These are phyloP conservation scores for Camponotus floridanus DNA, from an alignment of 1,140 invertebrate genomes.

Conservation along the genomic window DNA sequence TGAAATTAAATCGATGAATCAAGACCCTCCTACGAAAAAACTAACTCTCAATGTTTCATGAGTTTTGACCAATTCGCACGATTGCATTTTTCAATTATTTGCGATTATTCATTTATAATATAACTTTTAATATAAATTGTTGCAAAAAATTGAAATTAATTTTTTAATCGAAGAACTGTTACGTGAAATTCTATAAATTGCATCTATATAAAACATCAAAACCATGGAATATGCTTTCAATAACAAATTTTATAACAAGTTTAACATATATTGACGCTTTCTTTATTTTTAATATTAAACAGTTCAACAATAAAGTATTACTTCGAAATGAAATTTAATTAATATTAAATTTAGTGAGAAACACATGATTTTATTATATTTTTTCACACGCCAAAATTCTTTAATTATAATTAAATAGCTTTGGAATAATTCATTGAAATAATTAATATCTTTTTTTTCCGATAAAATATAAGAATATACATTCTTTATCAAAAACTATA, in stretches of 20 bases:
- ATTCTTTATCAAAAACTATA: not conserved
- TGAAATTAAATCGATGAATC: conserved; percentile 46
- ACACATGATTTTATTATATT: too few species aligned
- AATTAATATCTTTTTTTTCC: not conserved
- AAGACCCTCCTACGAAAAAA: not conserved
- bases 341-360: too few species aligned
- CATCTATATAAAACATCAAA: not conserved
- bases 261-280: not conserved
- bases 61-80: not conserved
- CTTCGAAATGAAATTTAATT: too few species aligned
- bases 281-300: not conserved
- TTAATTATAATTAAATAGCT: conserved; percentile 24
- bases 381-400: not conserved
- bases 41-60: not conserved
- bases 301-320: not conserved
- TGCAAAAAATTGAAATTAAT: not conserved
- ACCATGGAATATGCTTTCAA: not conserved
- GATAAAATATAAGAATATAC: not conserved
- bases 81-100: conserved; percentile 41
- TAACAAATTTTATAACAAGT: not conserved
- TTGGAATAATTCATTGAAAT: not conserved
- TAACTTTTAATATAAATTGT: not conserved
- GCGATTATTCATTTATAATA: not conserved
- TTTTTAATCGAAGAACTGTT: not conserved
- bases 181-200: conserved; percentile 11